These are phyloP conservation scores for Rhizomys pruinosus DNA, from an alignment of 2,113 vertebrate genomes.

Conservation along the genomic window DNA sequence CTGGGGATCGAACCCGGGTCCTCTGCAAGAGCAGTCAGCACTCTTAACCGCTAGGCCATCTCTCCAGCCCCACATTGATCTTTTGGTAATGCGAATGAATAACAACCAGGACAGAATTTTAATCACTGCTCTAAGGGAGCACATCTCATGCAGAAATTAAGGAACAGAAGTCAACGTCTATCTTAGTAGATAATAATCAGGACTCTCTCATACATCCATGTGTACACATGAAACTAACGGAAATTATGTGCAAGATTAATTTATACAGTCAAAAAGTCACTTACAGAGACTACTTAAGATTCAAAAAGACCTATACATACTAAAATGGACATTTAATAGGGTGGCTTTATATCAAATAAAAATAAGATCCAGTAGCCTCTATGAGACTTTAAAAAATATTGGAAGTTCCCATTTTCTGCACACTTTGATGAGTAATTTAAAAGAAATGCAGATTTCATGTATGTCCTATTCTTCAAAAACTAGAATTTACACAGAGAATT, in stretches of 20 bases:
- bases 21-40: too few relatives aligned
- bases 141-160: neutral
- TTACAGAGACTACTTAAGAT: neutral
- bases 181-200: too few relatives aligned
- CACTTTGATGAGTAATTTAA: too few relatives aligned
- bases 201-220: neutral
- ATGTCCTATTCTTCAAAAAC: too few relatives aligned
- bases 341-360: too few relatives aligned
- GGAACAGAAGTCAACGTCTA: neutral
- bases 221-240: neutral
- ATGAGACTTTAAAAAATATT: too few relatives aligned
- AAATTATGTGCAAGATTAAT: neutral
- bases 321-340: neutral
- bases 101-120: conserved; percentile 22
- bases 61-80: neutral
- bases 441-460: too few relatives aligned
- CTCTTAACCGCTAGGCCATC: too few relatives aligned
- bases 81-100: neutral
- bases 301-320: neutral
- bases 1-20: too few relatives aligned
- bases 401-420: too few relatives aligned
- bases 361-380: too few relatives aligned
- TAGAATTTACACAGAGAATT: too few relatives aligned
- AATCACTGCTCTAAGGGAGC: neutral
- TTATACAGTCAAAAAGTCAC: neutral